Evolutionary conservation across 2,113 vertebrate species (phyloP), one percentile per base, ranked within the genome.

Genomic region (Anhinga rufa): DNA sequence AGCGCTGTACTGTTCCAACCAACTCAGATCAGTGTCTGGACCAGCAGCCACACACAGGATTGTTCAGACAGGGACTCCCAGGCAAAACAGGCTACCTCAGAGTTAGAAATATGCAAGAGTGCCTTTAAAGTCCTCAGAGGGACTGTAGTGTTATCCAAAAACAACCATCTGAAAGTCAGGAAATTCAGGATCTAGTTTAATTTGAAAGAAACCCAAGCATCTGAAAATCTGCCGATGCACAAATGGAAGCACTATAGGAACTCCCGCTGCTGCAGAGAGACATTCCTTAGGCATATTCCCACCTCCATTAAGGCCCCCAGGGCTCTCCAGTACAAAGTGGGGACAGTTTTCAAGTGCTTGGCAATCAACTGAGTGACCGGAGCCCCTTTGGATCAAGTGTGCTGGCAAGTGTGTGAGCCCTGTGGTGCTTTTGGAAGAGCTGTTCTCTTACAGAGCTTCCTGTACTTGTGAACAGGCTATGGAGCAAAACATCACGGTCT

Each of bases 131-230:
- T 93, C 84, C 93, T 96, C 78, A 71, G 89, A 88, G 79, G 90
- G 91, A 86, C 84, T 66, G 82, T 51, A 87, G 78, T 36, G 71
- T 90, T 94, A 75, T 97, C 95, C 94, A 96, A 95, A 95, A 97
- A 82, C 93, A 97, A 95, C 91, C 83, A 95, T 97, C 70, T 61
- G 65, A 95, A 94, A 97, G 89, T 97, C 96, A 97, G 95, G 89
- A 97, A 97, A 88, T 95, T 95, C 96, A 91, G 46, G 90, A 96
- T 95, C 90, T 78, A 96, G 91, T 95, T 97, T 97, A 95, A 95
- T 95, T 95, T 95, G 97, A 97, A 97, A 95, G 91, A 92, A 97
- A 95, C 91, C 81, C 96, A 96, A 97, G 91, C 85, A 96, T 95
- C 82, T 96, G 95, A 96, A 94, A 96, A 94, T 92, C 72, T 87